Conservation (phyloP, 2,888 invertebrate species). For the Napeogenes inachia region DNA sequence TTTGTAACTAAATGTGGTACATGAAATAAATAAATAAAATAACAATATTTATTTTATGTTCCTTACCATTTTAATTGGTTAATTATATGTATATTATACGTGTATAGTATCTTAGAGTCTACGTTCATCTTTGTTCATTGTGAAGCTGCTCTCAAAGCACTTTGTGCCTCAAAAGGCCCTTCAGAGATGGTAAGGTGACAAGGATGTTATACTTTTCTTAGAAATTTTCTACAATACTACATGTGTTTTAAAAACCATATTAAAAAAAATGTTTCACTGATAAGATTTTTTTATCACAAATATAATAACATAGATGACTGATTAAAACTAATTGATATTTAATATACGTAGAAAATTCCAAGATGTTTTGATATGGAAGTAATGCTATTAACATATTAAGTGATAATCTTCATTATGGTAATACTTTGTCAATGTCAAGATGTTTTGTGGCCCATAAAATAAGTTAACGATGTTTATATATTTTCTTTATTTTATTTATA, state of each 20-base stretch:
- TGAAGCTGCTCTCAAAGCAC: slow-evolving; percentile 47
- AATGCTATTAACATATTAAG: not conserved
- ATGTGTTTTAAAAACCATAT: not conserved
- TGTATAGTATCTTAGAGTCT: slow-evolving; percentile 34
- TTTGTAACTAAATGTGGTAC: no score
- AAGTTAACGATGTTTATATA: no score
- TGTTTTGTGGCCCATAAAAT: not conserved
- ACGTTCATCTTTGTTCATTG: slow-evolving; percentile 48
- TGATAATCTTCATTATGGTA: slow-evolving; percentile 2
- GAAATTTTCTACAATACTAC: slow-evolving; percentile 7
- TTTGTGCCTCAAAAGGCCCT: slow-evolving; percentile 53
- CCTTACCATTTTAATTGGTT: no score
- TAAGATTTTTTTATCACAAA: no score
- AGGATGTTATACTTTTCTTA: slow-evolving; percentile 26
- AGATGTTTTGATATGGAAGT: not conserved
- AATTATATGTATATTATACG: no score
- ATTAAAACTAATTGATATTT: no score
- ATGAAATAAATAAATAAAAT: no score
- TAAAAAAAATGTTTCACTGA: no score
- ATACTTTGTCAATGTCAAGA: slow-evolving; percentile 1
- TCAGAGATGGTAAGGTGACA: slow-evolving; percentile 39
- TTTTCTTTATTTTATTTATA: no score
- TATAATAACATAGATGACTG: no score
- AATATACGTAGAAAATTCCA: no score
- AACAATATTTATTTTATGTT: no score